phyloP scores from a whole-genome alignment of 1,140 invertebrate species.

The Macrotrachela quadricornifera region DNA sequence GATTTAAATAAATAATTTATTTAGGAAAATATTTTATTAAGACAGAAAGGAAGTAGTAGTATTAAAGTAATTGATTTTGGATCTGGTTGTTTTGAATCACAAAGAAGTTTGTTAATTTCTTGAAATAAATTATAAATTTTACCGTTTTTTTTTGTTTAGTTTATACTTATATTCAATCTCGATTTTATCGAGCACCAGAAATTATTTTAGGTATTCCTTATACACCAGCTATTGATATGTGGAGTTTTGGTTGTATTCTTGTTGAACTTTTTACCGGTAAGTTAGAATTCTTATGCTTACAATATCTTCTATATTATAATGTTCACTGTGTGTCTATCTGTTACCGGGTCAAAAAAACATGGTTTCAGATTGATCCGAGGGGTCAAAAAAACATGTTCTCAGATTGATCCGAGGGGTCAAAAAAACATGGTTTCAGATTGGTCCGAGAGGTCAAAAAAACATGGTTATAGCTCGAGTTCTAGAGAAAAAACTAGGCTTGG shows the following conservation, averaged over 20 bases:
- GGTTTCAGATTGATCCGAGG: too few relatives aligned
- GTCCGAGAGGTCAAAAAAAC: too few relatives aligned
- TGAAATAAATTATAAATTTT: neutral
- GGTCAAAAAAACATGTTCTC: too few relatives aligned
- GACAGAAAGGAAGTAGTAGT: conserved; percentile 25
- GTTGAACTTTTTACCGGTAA: conserved; percentile 68
- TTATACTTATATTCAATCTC: conserved; percentile 31
- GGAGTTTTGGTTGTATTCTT: conserved; percentile 72
- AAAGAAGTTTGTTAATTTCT: conserved; percentile 19
- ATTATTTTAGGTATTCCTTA: conserved; percentile 43
- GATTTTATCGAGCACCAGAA: conserved; percentile 31
- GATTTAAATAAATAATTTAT: neutral
- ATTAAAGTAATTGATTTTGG: conserved; percentile 33
- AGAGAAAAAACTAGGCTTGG: too few relatives aligned
- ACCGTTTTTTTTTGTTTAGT: conserved; percentile 9
- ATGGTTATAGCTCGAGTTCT: too few relatives aligned
- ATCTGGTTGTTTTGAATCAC: conserved; percentile 31
- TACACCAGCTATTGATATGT: conserved; percentile 78
- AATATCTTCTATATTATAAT: too few relatives aligned
- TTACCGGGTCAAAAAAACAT: too few relatives aligned
- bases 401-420: too few relatives aligned
- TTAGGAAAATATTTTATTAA: conserved; percentile 30
- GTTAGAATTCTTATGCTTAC: too few relatives aligned
- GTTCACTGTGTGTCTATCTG: too few relatives aligned
- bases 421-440: too few relatives aligned